Conservation (phyloP, 2,888 invertebrate genomes). For the Achlya flavicornis region DNA sequence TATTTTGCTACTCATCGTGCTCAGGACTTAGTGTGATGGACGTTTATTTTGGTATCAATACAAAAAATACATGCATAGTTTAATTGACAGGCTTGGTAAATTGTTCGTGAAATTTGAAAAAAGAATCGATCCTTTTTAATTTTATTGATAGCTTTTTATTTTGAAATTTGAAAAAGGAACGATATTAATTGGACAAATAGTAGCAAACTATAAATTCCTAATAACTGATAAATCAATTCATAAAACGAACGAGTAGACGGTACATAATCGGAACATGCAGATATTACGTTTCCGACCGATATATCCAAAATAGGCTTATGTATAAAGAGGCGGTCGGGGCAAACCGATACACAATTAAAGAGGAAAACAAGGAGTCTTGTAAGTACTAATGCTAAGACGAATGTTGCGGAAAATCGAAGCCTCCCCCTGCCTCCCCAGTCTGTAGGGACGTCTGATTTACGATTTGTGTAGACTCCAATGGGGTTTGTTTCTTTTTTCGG, state of each 20-base stretch:
- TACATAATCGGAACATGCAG: not conserved
- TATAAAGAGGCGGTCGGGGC: slow-evolving; percentile 46
- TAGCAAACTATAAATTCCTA: too few species aligned
- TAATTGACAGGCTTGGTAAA: not conserved
- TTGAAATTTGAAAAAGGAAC: too few species aligned
- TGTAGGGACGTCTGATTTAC: slow-evolving; percentile 80
- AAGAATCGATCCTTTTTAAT: too few species aligned
- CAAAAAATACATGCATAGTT: not conserved
- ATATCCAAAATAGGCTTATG: slow-evolving; percentile 14
- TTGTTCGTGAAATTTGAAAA: not conserved
- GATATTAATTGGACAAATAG: too few species aligned
- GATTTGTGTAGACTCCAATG: slow-evolving; percentile 57
- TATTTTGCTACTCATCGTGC: not conserved
- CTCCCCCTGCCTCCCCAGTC: slow-evolving; percentile 51
- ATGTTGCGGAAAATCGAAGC: slow-evolving; percentile 83
- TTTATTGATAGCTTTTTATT: too few species aligned
- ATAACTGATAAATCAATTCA: not conserved
- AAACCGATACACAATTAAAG: slow-evolving; percentile 82
- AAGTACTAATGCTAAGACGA: slow-evolving; percentile 81
- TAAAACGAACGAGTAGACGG: not conserved
- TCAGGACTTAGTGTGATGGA: not conserved
- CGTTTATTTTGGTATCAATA: not conserved
- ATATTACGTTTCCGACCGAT: not conserved
- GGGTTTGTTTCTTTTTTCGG: slow-evolving; percentile 51
- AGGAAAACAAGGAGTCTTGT: slow-evolving; percentile 76